Conservation (phyloP, 2,797 vertebrate genomes). For the Anguilla megastoma region DNA sequence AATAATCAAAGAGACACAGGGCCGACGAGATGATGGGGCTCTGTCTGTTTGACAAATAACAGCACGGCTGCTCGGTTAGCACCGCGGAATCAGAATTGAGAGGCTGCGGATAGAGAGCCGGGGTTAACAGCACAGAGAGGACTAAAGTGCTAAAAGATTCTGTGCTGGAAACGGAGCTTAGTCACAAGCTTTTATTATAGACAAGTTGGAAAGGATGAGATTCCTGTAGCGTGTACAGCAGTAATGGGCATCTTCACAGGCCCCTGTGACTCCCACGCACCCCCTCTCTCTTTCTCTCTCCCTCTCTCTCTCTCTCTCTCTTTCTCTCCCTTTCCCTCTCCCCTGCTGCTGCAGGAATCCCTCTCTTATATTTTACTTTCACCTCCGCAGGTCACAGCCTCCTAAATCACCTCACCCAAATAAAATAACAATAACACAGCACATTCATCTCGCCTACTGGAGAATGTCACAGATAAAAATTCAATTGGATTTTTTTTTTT, state of each 20-base stretch:
- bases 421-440: conserved; percentile 47
- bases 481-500: conserved; percentile 49
- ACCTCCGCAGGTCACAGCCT: conserved; percentile 45
- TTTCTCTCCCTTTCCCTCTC: conserved; percentile 15
- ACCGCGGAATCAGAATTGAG: conserved; percentile 48
- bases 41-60: conserved; percentile 66
- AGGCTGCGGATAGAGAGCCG: conserved; percentile 42
- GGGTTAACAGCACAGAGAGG: conserved; percentile 49
- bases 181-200: conserved; percentile 37
- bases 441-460: conserved; percentile 57
- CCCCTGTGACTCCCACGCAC: conserved; percentile 28
- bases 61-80: conserved; percentile 42
- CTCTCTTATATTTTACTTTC: conserved; percentile 51
- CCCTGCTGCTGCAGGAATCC: conserved; percentile 40
- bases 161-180: conserved; percentile 50
- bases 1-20: conserved; percentile 65
- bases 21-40: conserved; percentile 52
- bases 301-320: background rate
- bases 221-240: conserved; percentile 32
- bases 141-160: conserved; percentile 55
- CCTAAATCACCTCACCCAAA: conserved; percentile 53
- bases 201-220: conserved; percentile 47
- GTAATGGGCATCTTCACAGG: conserved; percentile 29
- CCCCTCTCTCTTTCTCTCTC: conserved; percentile 12
- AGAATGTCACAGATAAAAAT: conserved; percentile 48